Evolutionary conservation across 1,140 invertebrate genomes (phyloP).

Genomic region (Dinoponera quadriceps): DNA sequence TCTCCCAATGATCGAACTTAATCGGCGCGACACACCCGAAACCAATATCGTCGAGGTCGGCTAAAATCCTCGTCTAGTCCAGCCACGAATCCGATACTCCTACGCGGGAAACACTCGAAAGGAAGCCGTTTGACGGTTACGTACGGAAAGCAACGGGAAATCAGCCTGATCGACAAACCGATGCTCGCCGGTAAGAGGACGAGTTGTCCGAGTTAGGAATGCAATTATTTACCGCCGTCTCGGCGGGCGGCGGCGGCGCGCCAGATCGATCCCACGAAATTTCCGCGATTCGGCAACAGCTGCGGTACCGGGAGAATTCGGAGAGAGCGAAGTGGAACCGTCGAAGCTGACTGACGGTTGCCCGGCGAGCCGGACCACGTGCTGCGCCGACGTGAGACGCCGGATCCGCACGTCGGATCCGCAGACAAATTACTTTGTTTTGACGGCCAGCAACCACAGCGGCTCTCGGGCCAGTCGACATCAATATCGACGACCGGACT

Average conservation of each 20-base stretch:
- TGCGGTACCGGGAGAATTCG: conserved; percentile 57
- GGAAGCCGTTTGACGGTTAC: background rate
- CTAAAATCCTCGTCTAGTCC: background rate
- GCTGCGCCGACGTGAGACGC: conserved; percentile 60
- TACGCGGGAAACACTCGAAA: too few species aligned
- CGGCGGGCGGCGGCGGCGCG: background rate
- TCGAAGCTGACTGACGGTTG: conserved; percentile 67
- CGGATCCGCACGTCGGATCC: conserved; percentile 59
- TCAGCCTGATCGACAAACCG: background rate
- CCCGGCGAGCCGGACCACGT: conserved; percentile 45
- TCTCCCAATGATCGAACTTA: background rate
- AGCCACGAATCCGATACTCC: too few species aligned
- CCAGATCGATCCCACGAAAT: conserved; percentile 53
- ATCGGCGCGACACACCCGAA: background rate
- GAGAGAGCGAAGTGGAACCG: conserved; percentile 50
- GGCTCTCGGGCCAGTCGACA: conserved; percentile 37
- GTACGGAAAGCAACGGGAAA: background rate
- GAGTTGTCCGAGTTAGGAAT: conserved; percentile 16
- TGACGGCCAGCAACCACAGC: conserved; percentile 61
- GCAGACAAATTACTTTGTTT: conserved; percentile 73
- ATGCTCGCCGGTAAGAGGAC: background rate
- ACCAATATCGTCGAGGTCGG: background rate
- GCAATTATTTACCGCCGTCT: conserved; percentile 46
- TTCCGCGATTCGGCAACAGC: conserved; percentile 60
- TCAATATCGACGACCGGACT: conserved; percentile 66